Percentiles rank a stretch among this genome's conserved stretches.
phyloP scores from a whole-genome alignment of 2,888 invertebrate genomes.

The Keiferia lycopersicella region DNA sequence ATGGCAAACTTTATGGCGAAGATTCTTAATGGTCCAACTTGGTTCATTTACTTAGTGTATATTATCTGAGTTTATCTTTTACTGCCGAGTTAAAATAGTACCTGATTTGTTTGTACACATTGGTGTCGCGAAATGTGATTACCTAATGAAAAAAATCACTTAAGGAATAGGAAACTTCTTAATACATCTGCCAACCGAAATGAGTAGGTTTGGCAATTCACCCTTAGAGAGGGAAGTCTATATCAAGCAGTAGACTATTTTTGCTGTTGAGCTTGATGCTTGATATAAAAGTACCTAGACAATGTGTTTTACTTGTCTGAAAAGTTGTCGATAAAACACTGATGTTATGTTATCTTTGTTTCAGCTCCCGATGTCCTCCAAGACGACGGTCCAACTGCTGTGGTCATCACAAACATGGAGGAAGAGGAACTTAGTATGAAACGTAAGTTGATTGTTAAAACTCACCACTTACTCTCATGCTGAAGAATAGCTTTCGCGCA shows the following conservation, averaged over 20 bases:
- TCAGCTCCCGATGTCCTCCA: conserved; percentile 87
- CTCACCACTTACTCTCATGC: too few relatives aligned
- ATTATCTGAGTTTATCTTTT: too few relatives aligned
- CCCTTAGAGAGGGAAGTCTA: too few relatives aligned
- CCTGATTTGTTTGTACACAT: too few relatives aligned
- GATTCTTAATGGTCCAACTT: neutral
- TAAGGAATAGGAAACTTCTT: too few relatives aligned
- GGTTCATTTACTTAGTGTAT: neutral
- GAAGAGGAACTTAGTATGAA: conserved; percentile 90
- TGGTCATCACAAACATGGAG: conserved; percentile 81
- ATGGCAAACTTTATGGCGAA: neutral
- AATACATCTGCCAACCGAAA: too few relatives aligned
- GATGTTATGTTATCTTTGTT: conserved; percentile 60
- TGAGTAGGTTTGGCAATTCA: too few relatives aligned
- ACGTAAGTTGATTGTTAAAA: conserved; percentile 80
- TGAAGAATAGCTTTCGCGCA: too few relatives aligned
- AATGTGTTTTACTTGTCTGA: neutral
- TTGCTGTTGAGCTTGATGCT: neutral
- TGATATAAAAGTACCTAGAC: neutral
- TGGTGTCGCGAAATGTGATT: too few relatives aligned
- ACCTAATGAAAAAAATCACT: too few relatives aligned
- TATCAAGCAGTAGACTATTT: too few relatives aligned
- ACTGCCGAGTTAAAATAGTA: too few relatives aligned
- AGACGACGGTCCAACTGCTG: conserved; percentile 85
- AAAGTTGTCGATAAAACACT: neutral